phyloP scores from a whole-genome alignment of 2,888 invertebrate genomes.

The Plagodis dolabraria region DNA sequence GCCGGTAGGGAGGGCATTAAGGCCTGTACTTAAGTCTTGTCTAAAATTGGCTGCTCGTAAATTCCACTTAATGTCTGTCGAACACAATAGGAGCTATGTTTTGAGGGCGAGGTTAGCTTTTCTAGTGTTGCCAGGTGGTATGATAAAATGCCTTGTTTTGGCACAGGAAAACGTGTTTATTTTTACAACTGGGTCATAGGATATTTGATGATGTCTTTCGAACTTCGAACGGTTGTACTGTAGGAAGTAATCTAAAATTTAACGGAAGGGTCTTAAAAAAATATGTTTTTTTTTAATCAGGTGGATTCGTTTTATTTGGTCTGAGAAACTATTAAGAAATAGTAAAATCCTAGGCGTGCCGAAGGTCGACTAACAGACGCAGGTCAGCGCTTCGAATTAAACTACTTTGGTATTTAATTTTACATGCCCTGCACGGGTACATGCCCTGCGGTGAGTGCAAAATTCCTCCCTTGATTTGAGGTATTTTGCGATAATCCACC shows the following conservation, averaged over 20 bases:
- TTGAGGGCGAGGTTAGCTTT: constrained; percentile 44
- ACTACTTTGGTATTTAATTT: too few species aligned
- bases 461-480: not conserved
- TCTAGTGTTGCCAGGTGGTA: constrained; percentile 19
- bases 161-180: not conserved
- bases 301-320: too few species aligned
- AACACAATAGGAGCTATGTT: constrained; percentile 57
- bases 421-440: too few species aligned
- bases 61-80: constrained; percentile 64
- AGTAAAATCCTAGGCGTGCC: too few species aligned
- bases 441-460: too few species aligned
- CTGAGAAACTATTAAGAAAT: too few species aligned
- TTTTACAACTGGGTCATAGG: not conserved
- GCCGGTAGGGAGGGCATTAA: constrained; percentile 51
- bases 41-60: constrained; percentile 67
- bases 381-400: too few species aligned
- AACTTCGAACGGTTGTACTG: not conserved
- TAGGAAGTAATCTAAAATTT: not conserved
- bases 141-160: not conserved
- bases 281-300: too few species aligned
- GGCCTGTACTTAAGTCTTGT: constrained; percentile 63
- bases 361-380: too few species aligned
- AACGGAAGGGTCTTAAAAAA: too few species aligned
- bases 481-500: too few species aligned
- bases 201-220: too few species aligned